phyloP scores from a whole-genome alignment of 2,797 vertebrate species.

The Protosalanx chinensis region DNA sequence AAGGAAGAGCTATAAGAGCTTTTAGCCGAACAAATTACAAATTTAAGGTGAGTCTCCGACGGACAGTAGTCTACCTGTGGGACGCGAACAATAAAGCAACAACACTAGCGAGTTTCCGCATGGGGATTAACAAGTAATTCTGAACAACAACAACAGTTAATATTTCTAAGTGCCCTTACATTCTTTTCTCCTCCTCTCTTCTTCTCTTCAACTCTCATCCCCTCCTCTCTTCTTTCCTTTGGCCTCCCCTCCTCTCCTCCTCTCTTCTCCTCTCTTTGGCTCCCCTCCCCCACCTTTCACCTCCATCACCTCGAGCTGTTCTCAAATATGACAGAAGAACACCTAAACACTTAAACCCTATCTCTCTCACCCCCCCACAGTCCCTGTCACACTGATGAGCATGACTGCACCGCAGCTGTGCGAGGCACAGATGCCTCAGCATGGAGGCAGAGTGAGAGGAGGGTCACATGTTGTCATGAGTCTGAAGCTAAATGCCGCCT shows the following conservation, averaged over 20 bases:
- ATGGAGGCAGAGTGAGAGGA: not conserved
- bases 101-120: too few relatives aligned
- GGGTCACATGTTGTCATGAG: not conserved
- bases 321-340: slow-evolving; percentile 51
- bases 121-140: too few relatives aligned
- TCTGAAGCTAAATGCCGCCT: not conserved
- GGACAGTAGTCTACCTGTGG: too few relatives aligned
- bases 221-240: not conserved
- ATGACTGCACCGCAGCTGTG: slow-evolving; percentile 40
- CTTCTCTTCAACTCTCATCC: slow-evolving; percentile 18
- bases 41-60: too few relatives aligned
- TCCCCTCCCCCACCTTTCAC: slow-evolving; percentile 14
- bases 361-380: slow-evolving; percentile 19
- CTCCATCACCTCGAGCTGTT: slow-evolving; percentile 55
- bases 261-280: slow-evolving; percentile 18
- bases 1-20: too few relatives aligned
- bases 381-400: slow-evolving; percentile 58
- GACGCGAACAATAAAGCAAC: too few relatives aligned
- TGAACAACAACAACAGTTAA: too few relatives aligned
- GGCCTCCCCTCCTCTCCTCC: too few relatives aligned
- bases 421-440: slow-evolving; percentile 25
- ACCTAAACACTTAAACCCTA: slow-evolving; percentile 33
- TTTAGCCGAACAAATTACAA: too few relatives aligned
- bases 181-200: slow-evolving; percentile 6
- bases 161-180: too few relatives aligned